A percentile compares a stretch with the other conserved stretches of the same genome.
phyloP scores from a whole-genome alignment of 2,113 vertebrate genomes.

The Naja naja region DNA sequence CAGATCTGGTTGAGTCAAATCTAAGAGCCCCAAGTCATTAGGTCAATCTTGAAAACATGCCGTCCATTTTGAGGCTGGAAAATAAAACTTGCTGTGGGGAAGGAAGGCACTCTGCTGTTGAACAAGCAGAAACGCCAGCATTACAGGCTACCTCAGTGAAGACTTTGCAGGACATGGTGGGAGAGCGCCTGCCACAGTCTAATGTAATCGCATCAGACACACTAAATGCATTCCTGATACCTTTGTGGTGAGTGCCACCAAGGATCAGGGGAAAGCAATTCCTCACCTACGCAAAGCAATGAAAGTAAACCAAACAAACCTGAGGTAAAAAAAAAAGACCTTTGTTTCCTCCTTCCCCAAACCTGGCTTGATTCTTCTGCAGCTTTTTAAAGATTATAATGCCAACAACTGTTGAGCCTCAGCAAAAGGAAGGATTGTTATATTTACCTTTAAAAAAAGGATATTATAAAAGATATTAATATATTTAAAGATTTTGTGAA shows the following conservation, averaged over 20 bases:
- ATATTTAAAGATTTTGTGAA: background rate
- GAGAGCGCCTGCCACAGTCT: slow-evolving; percentile 9
- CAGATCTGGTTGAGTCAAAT: slow-evolving; percentile 61
- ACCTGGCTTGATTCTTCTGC: slow-evolving; percentile 20
- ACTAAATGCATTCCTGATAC: slow-evolving; percentile 40
- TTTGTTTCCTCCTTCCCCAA: slow-evolving; percentile 18
- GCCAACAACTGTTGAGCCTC: slow-evolving; percentile 3
- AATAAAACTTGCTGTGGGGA: slow-evolving; percentile 31
- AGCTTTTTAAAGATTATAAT: slow-evolving; percentile 4
- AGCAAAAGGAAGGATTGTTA: background rate
- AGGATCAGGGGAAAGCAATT: slow-evolving; percentile 25
- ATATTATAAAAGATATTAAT: background rate
- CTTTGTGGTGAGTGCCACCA: slow-evolving; percentile 29
- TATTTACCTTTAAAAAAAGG: background rate
- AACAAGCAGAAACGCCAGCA: slow-evolving; percentile 43
- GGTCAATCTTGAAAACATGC: background rate
- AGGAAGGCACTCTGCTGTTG: slow-evolving; percentile 29
- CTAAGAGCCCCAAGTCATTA: slow-evolving; percentile 3
- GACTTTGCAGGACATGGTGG: slow-evolving; percentile 39
- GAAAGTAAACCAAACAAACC: slow-evolving; percentile 28
- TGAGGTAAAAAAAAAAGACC: slow-evolving; percentile 15
- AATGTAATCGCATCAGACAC: slow-evolving; percentile 47
- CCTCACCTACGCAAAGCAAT: slow-evolving; percentile 26
- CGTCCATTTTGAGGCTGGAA: slow-evolving; percentile 29
- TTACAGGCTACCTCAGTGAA: slow-evolving; percentile 40